Evolutionary conservation across 2,888 invertebrate genomes (phyloP).

Genomic region (Lasius platythorax): DNA sequence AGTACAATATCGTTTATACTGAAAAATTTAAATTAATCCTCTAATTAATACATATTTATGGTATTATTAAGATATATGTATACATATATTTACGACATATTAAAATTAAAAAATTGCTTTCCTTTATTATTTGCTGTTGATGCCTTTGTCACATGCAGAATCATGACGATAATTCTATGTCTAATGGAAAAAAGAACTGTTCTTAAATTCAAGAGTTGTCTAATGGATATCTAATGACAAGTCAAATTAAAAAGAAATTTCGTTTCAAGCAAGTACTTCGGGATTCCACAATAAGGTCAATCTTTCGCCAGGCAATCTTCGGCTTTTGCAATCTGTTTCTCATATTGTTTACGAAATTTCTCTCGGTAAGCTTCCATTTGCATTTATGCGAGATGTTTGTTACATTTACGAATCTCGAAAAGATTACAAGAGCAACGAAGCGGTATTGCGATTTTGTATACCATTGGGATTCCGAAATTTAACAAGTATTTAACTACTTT

Average conservation of each 20-base stretch:
- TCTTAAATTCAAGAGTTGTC: neutral
- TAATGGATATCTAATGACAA: conserved; percentile 32
- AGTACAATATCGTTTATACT: neutral
- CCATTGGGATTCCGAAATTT: conserved; percentile 24
- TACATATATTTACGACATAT: neutral
- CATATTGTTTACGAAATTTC: conserved; percentile 15
- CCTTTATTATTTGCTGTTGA: neutral
- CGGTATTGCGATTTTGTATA: neutral
- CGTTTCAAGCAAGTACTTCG: neutral
- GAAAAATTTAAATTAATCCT: neutral
- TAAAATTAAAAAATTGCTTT: conserved; percentile 5
- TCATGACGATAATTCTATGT: neutral
- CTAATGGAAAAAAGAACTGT: conserved; percentile 22
- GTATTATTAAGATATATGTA: neutral
- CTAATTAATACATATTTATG: neutral
- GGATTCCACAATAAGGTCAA: neutral
- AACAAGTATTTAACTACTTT: conserved; percentile 34
- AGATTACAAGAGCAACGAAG: conserved; percentile 16
- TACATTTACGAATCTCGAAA: conserved; percentile 2
- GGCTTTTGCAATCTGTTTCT: conserved; percentile 16
- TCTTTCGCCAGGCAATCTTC: neutral
- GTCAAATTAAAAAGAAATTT: conserved; percentile 36
- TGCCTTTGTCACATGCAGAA: neutral
- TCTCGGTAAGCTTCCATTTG: neutral
- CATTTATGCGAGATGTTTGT: conserved; percentile 14